Evolutionary conservation across 2,797 vertebrate species (phyloP), one percentile per base, ranked within the genome.

Genomic region (Telmatherina bonti): DNA sequence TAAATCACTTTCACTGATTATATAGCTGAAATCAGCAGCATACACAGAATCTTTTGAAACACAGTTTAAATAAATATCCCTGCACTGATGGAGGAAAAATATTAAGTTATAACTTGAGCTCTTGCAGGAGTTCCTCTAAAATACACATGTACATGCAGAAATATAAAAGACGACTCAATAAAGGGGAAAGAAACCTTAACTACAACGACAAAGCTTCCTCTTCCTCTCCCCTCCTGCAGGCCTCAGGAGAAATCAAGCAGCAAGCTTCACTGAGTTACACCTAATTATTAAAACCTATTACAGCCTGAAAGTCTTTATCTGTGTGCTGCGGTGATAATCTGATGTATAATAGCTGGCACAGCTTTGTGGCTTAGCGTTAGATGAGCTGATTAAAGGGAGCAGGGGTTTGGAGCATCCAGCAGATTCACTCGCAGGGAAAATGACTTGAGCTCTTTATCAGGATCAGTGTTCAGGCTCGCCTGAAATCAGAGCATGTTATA

Each of bases 221-320:
- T 36, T 9, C 11, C 35, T 36, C 35, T 36, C 35, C 33, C 9
- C 33, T 31, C 33, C 33, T 35, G 33, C 7, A 7, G 33, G 33
- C 33, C 33, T 41, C 36, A 52, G 66, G 59, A 68, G 55, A 67
- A 69, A 59, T 58, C 61, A 60, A 52, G 30, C 61, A 38, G 62
- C 66, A 47, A 60, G 52, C 66, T 57, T 66, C 36, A 67, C 31
- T 49, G 43, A 66, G 45, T 31, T 76, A 56, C 56, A 73, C 5
- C 62, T 71, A 58, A 77, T 67, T 78, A 72, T 64, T 74, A 65
- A 65, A 71, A 57, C 26, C 79, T 56, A 76, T 78, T 71, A 74
- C 56, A 68, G 72, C 47, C 58, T 57, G n/a, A 51, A 64, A 64
- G 67, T 51, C 60, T 67, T 67, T 70, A 71, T 69, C 62, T 72